Conservation (phyloP, 2,113 vertebrate species). For the Hippocampus mohnikei region DNA sequence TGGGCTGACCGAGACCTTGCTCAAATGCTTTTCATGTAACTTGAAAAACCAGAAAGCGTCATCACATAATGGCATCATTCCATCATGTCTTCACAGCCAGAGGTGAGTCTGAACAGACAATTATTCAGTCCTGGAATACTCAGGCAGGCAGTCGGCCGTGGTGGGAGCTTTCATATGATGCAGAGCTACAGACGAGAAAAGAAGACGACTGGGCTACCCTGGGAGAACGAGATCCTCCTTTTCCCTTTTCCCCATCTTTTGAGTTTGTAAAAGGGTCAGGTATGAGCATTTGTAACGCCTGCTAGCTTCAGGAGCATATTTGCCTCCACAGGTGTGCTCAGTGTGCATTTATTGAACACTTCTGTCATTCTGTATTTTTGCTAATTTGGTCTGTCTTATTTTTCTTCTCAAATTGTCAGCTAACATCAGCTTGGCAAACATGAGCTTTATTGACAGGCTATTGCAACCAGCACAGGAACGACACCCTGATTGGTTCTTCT, state of each 20-base stretch:
- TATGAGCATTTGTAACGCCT: conserved; percentile 22
- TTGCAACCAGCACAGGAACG: conserved; percentile 21
- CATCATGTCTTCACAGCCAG: conserved; percentile 46
- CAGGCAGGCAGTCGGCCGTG: conserved; percentile 19
- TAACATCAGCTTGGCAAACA: conserved; percentile 29
- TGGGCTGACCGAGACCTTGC: conserved; percentile 16
- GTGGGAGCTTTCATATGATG: conserved; percentile 26
- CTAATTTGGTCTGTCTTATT: conserved; percentile 5
- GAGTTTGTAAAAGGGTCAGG: conserved; percentile 49
- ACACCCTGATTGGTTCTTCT: conserved; percentile 62
- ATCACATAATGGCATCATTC: conserved; percentile 39
- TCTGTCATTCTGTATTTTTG: conserved; percentile 8
- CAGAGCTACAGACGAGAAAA: conserved; percentile 15
- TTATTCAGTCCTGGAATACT: conserved; percentile 33
- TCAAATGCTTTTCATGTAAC: conserved; percentile 24
- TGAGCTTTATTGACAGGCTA: conserved; percentile 36
- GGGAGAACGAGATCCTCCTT: conserved; percentile 33
- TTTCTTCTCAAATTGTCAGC: conserved; percentile 44
- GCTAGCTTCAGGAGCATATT: neutral
- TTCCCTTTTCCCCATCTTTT: conserved; percentile 35
- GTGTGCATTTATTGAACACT: neutral
- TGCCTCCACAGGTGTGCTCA: neutral
- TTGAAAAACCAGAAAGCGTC: conserved; percentile 33
- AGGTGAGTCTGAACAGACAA: conserved; percentile 34
- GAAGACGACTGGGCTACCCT: conserved; percentile 48